A percentile compares a stretch with the other conserved stretches of the same genome.
These are phyloP conservation scores for Tenthredo scrophulariae DNA, from an alignment of 2,888 invertebrate species.

Conservation along the genomic window DNA sequence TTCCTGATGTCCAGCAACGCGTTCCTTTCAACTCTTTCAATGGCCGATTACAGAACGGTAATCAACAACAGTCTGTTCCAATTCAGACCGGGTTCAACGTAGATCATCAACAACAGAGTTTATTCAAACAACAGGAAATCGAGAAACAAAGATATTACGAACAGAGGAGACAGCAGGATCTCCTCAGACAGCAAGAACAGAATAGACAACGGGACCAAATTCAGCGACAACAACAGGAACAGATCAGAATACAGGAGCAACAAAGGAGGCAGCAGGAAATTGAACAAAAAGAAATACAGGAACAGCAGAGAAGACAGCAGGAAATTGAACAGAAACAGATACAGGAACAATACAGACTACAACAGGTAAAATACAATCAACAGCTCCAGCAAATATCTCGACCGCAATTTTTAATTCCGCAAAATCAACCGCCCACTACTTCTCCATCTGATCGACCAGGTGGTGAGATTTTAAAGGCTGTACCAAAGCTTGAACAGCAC, in stretches of 20 bases:
- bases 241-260: conserved; percentile 72
- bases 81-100: conserved; percentile 55
- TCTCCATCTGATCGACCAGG: conserved; percentile 81
- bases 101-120: conserved; percentile 56
- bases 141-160: conserved; percentile 66
- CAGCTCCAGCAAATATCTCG: conserved; percentile 79
- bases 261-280: conserved; percentile 66
- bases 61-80: conserved; percentile 52
- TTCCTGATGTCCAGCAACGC: conserved; percentile 74
- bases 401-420: conserved; percentile 74
- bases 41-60: conserved; percentile 61
- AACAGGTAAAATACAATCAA: conserved; percentile 73
- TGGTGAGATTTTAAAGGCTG: conserved; percentile 87
- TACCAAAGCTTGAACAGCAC: conserved; percentile 90
- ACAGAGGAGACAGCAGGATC: conserved; percentile 74
- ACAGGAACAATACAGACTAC: conserved; percentile 72
- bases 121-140: conserved; percentile 66
- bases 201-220: conserved; percentile 64
- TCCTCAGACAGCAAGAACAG: conserved; percentile 68
- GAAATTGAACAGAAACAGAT: conserved; percentile 63
- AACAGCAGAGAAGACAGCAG: conserved; percentile 67
- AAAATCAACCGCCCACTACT: conserved; percentile 64
- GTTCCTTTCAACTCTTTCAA: conserved; percentile 72
- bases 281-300: conserved; percentile 66
- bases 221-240: conserved; percentile 72